A percentile compares a stretch with the other conserved stretches of the same genome.
phyloP scores from a whole-genome alignment of 1,140 invertebrate species.

The Belonocnema kinseyi region DNA sequence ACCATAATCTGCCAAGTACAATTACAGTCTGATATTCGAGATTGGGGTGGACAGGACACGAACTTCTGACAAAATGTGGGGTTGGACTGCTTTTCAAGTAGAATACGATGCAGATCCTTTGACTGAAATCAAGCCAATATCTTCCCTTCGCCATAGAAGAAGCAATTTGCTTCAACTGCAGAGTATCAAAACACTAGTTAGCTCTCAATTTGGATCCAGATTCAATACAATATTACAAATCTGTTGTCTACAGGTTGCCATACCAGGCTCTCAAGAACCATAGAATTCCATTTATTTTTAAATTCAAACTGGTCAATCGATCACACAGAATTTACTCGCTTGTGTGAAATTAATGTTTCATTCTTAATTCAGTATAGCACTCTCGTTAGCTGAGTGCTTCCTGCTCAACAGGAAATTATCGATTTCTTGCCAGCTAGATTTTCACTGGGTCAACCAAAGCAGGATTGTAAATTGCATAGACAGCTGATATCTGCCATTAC shows the following conservation, averaged over 20 bases:
- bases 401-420: neutral
- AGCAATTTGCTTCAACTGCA: no score
- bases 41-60: neutral
- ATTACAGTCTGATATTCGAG: constrained; percentile 10
- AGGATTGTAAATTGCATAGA: neutral
- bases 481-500: neutral
- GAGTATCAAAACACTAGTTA: no score
- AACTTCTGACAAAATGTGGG: no score
- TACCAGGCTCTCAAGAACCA: no score
- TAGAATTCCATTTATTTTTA: neutral
- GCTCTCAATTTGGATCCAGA: no score
- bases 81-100: no score
- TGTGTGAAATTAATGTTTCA: neutral
- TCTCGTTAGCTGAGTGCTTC: neutral
- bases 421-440: neutral
- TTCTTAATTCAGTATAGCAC: neutral
- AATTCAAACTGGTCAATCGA: neutral
- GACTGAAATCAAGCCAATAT: no score
- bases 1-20: constrained; percentile 39
- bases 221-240: no score
- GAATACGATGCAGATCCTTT: no score
- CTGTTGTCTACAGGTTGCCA: no score
- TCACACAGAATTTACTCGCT: neutral
- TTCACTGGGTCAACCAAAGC: neutral
- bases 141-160: no score